Evolutionary conservation across 2,888 invertebrate genomes (phyloP).

Genomic region (Cephus pulcher): DNA sequence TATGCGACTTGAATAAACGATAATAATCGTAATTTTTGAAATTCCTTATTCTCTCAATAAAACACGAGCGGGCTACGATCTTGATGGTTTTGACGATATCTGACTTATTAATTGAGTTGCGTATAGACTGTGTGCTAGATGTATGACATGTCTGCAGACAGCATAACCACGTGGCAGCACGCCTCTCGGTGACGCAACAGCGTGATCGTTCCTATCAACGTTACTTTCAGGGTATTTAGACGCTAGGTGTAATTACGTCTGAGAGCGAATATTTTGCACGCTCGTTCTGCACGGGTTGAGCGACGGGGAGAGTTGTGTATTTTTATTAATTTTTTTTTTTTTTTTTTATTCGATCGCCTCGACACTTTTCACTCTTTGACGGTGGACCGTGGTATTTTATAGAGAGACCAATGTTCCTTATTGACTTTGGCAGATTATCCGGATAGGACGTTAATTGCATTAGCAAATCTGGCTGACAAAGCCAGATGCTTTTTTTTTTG

Average conservation of each 20-base stretch:
- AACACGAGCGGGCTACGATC: not conserved
- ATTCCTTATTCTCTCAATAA: no score
- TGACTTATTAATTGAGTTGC: not conserved
- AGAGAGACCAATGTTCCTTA: not conserved
- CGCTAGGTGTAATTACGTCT: not conserved
- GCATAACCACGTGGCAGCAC: slow-evolving; percentile 23
- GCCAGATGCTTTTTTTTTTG: not conserved
- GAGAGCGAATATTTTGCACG: slow-evolving; percentile 6
- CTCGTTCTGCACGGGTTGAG: not conserved
- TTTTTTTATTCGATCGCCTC: not conserved
- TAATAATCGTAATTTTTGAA: not conserved
- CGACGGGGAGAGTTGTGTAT: no score
- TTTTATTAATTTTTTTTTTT: no score
- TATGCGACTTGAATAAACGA: not conserved
- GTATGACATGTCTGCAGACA: not conserved
- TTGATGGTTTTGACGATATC: not conserved
- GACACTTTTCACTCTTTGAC: not conserved
- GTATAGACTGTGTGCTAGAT: not conserved
- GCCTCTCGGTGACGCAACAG: slow-evolving; percentile 40
- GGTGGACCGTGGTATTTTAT: accelerated
- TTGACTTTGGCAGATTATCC: not conserved
- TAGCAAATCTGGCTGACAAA: not conserved
- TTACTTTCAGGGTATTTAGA: slow-evolving; percentile 39
- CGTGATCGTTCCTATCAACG: slow-evolving; percentile 36
- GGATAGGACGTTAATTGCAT: not conserved